phyloP scores from a whole-genome alignment of 2,888 invertebrate species.

The Malacosoma neustria region DNA sequence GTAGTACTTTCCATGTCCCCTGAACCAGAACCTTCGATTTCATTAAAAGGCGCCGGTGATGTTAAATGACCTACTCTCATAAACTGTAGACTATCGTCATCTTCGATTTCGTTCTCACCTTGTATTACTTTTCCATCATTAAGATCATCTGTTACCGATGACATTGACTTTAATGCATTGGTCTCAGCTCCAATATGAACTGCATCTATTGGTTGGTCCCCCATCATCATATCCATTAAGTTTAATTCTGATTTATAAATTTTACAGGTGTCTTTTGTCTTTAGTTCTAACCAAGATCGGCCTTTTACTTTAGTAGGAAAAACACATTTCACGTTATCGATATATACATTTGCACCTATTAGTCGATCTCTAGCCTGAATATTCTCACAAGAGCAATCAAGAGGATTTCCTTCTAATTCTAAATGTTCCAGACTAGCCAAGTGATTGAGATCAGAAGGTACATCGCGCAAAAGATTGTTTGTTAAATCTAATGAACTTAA shows the following conservation, averaged over 20 bases:
- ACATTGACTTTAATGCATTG: constrained; percentile 51
- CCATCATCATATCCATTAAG: constrained; percentile 77
- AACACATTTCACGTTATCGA: constrained; percentile 73
- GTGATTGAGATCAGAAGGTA: constrained; percentile 74
- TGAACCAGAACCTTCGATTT: constrained; percentile 50
- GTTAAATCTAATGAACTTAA: constrained; percentile 78
- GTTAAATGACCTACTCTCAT: constrained; percentile 42
- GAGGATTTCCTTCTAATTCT: constrained; percentile 79
- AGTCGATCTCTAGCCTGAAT: constrained; percentile 77
- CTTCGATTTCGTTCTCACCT: constrained; percentile 33
- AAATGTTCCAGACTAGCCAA: constrained; percentile 76
- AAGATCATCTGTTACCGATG: constrained; percentile 48
- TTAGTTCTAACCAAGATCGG: constrained; percentile 74
- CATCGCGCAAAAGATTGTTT: constrained; percentile 74
- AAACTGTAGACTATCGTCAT: constrained; percentile 55
- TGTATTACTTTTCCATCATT: constrained; percentile 57
- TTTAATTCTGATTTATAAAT: constrained; percentile 37
- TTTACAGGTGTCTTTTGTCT: constrained; percentile 72
- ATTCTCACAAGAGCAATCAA: constrained; percentile 82
- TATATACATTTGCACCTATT: constrained; percentile 64
- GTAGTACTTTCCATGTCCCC: constrained; percentile 58
- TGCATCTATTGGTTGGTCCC: constrained; percentile 73
- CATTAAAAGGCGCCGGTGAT: constrained; percentile 25
- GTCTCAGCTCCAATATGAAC: constrained; percentile 48
- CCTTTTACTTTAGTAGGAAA: constrained; percentile 66